Percentiles rank a stretch among this genome's conserved stretches.
phyloP scores from a whole-genome alignment of 2,888 invertebrate genomes.

The Choristoneura rosaceana region DNA sequence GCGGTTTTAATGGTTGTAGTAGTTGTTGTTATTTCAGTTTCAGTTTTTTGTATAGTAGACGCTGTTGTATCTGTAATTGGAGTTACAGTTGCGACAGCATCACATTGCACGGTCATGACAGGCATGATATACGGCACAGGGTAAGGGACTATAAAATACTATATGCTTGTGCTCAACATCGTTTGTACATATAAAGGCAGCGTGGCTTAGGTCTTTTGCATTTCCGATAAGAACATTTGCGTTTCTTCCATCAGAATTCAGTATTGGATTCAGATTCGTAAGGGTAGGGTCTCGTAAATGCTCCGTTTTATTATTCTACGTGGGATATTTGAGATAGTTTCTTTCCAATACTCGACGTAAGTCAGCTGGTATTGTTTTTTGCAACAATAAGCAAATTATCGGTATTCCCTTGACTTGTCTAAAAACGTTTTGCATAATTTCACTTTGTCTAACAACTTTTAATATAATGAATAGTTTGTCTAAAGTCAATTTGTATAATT shows the following conservation, averaged over 20 bases:
- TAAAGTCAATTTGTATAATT: too few species aligned
- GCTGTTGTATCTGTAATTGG: conserved; percentile 36
- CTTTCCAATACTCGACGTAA: background rate
- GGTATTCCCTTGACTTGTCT: too few species aligned
- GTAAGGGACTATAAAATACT: conserved; percentile 56
- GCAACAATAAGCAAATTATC: background rate
- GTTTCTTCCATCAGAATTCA: conserved; percentile 50
- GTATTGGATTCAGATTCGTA: background rate
- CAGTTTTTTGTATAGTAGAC: background rate
- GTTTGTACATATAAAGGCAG: conserved; percentile 52
- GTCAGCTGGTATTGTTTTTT: conserved; percentile 1
- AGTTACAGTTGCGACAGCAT: background rate
- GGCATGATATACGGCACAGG: conserved; percentile 54
- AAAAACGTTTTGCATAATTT: too few species aligned
- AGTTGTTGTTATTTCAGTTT: background rate
- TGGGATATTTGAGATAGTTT: background rate
- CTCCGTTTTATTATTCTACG: background rate
- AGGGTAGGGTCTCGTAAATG: background rate
- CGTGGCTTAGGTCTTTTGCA: conserved; percentile 47
- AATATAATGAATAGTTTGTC: too few species aligned
- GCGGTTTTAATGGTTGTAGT: background rate
- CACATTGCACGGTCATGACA: background rate
- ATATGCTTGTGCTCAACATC: conserved; percentile 47
- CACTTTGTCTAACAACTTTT: too few species aligned
- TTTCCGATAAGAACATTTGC: conserved; percentile 46